phyloP scores from a whole-genome alignment of 2,113 vertebrate species.

The Heptranchias perlo region DNA sequence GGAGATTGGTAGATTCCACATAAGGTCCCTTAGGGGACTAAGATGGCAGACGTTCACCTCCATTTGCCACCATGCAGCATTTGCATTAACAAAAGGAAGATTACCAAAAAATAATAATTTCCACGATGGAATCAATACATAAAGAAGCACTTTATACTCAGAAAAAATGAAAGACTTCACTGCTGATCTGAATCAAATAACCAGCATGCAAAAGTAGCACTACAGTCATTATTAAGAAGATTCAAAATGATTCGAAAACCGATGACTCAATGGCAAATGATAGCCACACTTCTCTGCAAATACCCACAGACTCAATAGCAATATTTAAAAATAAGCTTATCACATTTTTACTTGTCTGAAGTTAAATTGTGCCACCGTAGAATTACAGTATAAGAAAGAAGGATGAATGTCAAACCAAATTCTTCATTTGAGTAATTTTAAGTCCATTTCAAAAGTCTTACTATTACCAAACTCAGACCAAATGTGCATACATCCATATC shows the following conservation, averaged over 20 bases:
- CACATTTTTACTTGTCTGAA: not conserved
- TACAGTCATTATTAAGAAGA: not conserved
- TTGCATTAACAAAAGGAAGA: constrained; percentile 25
- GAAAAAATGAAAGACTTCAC: not conserved
- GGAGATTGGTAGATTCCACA: constrained; percentile 23
- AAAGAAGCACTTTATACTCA: not conserved
- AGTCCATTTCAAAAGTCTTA: not conserved
- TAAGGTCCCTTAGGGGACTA: constrained; percentile 7
- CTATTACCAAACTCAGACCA: not conserved
- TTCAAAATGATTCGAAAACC: not conserved
- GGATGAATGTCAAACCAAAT: not conserved
- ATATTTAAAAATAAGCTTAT: not conserved
- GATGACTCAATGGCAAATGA: not conserved
- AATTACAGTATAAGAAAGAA: not conserved
- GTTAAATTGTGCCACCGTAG: not conserved
- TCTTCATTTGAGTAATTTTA: not conserved
- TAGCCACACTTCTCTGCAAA: not conserved
- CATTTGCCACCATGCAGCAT: constrained; percentile 17
- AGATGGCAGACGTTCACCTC: constrained; percentile 24
- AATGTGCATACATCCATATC: not conserved
- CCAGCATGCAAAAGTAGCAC: not conserved
- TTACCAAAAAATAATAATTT: not conserved
- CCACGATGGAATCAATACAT: not conserved
- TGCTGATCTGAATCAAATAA: not conserved
- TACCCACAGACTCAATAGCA: not conserved